Conservation (phyloP, 2,888 invertebrate genomes). For the Eilema griseolum region DNA sequence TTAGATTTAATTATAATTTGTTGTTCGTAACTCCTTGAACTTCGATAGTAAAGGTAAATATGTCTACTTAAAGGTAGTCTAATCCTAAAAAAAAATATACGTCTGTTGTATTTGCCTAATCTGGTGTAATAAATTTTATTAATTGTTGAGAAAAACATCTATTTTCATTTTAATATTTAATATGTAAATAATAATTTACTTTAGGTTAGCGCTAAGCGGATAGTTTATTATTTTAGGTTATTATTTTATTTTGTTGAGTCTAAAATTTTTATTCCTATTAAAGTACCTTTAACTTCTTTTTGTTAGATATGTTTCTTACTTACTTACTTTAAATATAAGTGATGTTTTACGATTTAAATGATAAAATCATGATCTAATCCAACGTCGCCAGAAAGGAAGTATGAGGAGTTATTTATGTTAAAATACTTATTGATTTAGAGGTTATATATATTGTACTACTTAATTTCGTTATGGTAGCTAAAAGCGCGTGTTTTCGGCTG, state of each 20-base stretch:
- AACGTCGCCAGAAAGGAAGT: constrained; percentile 62
- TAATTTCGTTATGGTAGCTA: constrained; percentile 69
- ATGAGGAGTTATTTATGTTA: constrained; percentile 76
- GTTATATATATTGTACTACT: constrained; percentile 65
- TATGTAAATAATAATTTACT: constrained; percentile 64
- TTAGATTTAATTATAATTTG: constrained; percentile 48
- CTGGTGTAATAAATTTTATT: constrained; percentile 50
- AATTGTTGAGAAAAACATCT: constrained; percentile 48
- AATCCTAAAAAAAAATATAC: constrained; percentile 24
- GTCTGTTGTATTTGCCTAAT: constrained; percentile 45
- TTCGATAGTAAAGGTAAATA: constrained; percentile 33
- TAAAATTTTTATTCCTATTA: constrained; percentile 84
- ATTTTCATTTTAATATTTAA: constrained; percentile 58
- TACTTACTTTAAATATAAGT: constrained; percentile 68
- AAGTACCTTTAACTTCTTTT: constrained; percentile 78
- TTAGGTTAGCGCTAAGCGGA: constrained; percentile 73
- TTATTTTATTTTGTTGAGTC: constrained; percentile 72
- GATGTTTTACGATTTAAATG: constrained; percentile 63
- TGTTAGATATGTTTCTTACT: constrained; percentile 71
- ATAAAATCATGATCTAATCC: constrained; percentile 73
- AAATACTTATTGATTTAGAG: constrained; percentile 61
- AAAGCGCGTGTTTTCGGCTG: constrained; percentile 76
- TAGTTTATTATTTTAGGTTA: constrained; percentile 66
- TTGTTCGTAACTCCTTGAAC: constrained; percentile 52
- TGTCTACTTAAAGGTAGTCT: constrained; percentile 28